Percentiles rank a stretch among this genome's conserved stretches.
Evolutionary conservation across 2,113 vertebrate genomes (phyloP).

Genomic region (Phyllostomus discolor): DNA sequence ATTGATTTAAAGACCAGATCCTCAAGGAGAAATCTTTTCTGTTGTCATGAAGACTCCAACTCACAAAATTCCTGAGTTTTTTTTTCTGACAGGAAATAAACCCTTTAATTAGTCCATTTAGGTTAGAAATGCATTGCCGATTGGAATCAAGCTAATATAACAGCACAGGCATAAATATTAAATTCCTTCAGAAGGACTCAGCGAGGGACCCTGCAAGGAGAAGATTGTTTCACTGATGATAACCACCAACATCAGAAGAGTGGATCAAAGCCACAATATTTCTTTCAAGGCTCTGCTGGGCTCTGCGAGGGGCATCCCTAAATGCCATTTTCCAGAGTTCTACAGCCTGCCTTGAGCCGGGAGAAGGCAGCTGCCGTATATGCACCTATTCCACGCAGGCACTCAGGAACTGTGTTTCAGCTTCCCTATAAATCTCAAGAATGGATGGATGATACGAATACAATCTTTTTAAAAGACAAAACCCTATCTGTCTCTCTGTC

Average conservation of each 20-base stretch:
- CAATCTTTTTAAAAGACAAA: background rate
- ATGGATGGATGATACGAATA: background rate
- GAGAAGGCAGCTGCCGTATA: background rate
- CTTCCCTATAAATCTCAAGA: background rate
- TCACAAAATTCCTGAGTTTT: background rate
- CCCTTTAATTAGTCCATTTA: conserved; percentile 3
- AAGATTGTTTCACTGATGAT: background rate
- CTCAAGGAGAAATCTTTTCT: background rate
- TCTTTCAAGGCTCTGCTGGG: background rate
- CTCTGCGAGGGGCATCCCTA: background rate
- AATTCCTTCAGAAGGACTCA: background rate
- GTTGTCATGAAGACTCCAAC: background rate
- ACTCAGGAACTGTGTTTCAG: background rate
- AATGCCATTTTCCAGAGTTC: background rate
- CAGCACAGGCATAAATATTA: background rate
- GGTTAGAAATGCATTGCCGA: background rate
- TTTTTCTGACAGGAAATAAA: background rate
- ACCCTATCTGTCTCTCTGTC: background rate
- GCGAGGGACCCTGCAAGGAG: background rate
- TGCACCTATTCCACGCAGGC: background rate
- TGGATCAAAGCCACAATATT: background rate
- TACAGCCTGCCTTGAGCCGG: background rate
- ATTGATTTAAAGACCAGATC: conserved; percentile 32
- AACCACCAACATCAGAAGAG: background rate
- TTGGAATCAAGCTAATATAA: background rate